Evolutionary conservation across 1,140 invertebrate species (phyloP).

Genomic region (Atta cephalotes): DNA sequence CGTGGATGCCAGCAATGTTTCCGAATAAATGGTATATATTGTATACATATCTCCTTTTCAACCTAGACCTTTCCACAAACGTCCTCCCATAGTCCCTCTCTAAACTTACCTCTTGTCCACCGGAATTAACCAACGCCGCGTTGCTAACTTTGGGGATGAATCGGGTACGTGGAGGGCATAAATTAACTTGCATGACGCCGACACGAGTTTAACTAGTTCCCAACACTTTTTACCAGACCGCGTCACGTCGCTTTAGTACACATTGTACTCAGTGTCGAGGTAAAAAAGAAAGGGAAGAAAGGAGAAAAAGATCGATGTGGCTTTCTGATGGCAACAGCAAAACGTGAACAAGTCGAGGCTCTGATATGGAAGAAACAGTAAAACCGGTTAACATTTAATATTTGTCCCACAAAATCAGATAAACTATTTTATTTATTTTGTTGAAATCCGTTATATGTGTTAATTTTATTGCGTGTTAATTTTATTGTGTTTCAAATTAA

Average conservation of each 20-base stretch:
- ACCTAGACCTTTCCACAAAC: constrained; percentile 28
- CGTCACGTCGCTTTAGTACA: constrained; percentile 59
- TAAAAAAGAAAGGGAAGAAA: background rate
- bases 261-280: constrained; percentile 37
- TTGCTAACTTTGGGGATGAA: constrained; percentile 75
- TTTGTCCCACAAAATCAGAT: background rate
- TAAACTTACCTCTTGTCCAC: constrained; percentile 63
- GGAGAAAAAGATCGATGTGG: background rate
- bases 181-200: constrained; percentile 68
- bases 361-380: background rate
- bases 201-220: constrained; percentile 75
- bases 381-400: constrained; percentile 31
- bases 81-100: constrained; percentile 40
- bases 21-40: constrained; percentile 52
- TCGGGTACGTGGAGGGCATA: constrained; percentile 74
- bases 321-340: constrained; percentile 18
- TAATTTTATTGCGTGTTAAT: constrained; percentile 1
- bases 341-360: constrained; percentile 20
- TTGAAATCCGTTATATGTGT: background rate
- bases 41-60: constrained; percentile 11
- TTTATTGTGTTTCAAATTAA: background rate
- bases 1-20: constrained; percentile 55
- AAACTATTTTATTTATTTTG: background rate
- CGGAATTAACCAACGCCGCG: constrained; percentile 73
- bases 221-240: constrained; percentile 69